Evolutionary conservation across 2,797 vertebrate species (phyloP), one percentile per base, ranked within the genome.

Genomic region (Percopsis omiscomaycus): DNA sequence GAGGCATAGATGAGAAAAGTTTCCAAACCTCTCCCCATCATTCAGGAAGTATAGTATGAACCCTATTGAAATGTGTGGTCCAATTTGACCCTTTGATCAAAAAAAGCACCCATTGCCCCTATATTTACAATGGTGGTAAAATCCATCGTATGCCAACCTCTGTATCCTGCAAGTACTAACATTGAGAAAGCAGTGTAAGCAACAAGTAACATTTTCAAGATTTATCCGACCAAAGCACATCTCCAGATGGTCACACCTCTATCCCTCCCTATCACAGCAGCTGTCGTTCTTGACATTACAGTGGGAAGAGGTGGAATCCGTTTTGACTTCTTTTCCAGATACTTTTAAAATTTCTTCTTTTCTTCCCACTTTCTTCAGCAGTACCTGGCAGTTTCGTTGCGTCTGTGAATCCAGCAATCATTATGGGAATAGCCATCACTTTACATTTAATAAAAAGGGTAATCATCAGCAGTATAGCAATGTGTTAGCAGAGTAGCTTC

Each of bases 151-250:
- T 59, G 53, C 50, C 65, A 67, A 71, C 68, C 47, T 69, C 61
- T 61, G 65, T 47, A 68, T 66, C 46, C 45, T 73, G 72, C 64
- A 77, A 69, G 73, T 84, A 58, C 32, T 84, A 79, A 75, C 29
- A 67, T 87, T 86, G 92, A 93, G 92, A 93, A 93, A 93, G 92
- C 92, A 93, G 92, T 91, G 92, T 89, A 93, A 90, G 84, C 76
- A 88, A 77, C 32, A 37, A 59, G 56, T 46, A 59, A 80, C 80
- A 85, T 16, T 80, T 79, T 78, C 37, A 62, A 58, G 49, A 81
- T 69, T 42, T 77, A 77, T 66, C 77, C 53, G 81, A 79, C 15
- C 86, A 68, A 82, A 90, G 85, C 89, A 92, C 86, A 84, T 85
- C 84, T 89, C 90, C 90, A 91, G 87, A 77, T 88, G 89, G 80